phyloP scores from a whole-genome alignment of 2,797 vertebrate species.

The Chanos chanos region DNA sequence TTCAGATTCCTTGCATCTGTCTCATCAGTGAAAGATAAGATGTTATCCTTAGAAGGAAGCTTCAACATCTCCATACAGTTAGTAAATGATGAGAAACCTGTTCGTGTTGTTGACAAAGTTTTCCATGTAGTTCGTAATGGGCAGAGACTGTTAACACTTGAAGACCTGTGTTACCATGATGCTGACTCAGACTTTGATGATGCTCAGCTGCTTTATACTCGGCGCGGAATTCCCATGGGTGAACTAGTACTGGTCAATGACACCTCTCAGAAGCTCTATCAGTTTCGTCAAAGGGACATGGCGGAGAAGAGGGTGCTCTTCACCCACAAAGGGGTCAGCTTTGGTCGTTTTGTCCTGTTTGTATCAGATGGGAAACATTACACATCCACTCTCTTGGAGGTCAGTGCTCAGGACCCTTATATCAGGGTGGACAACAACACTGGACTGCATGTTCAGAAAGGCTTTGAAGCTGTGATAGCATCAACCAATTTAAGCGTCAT shows the following conservation, averaged over 20 bases:
- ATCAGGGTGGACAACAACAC: conserved; percentile 79
- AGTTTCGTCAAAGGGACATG: conserved; percentile 83
- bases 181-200: conserved; percentile 86
- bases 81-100: conserved; percentile 86
- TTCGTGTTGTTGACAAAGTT: conserved; percentile 79
- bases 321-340: conserved; percentile 77
- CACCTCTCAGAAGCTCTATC: conserved; percentile 76
- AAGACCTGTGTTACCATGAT: conserved; percentile 82
- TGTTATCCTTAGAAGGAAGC: conserved; percentile 56
- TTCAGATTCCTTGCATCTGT: conserved; percentile 71
- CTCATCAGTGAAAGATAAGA: conserved; percentile 34
- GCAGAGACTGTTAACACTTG: conserved; percentile 77
- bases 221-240: conserved; percentile 81
- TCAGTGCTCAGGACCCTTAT: conserved; percentile 81
- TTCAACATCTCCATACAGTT: conserved; percentile 80
- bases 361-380: conserved; percentile 87
- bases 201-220: conserved; percentile 80
- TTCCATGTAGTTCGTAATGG: conserved; percentile 78
- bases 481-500: conserved; percentile 75
- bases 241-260: conserved; percentile 79
- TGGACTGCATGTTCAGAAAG: conserved; percentile 77
- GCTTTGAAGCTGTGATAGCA: conserved; percentile 63
- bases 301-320: conserved; percentile 81
- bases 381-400: conserved; percentile 78
- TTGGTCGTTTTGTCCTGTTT: conserved; percentile 83